A percentile compares a stretch with the other conserved stretches of the same genome.
Evolutionary conservation across 2,797 vertebrate species (phyloP).

Genomic region (Caiman crocodilus): DNA sequence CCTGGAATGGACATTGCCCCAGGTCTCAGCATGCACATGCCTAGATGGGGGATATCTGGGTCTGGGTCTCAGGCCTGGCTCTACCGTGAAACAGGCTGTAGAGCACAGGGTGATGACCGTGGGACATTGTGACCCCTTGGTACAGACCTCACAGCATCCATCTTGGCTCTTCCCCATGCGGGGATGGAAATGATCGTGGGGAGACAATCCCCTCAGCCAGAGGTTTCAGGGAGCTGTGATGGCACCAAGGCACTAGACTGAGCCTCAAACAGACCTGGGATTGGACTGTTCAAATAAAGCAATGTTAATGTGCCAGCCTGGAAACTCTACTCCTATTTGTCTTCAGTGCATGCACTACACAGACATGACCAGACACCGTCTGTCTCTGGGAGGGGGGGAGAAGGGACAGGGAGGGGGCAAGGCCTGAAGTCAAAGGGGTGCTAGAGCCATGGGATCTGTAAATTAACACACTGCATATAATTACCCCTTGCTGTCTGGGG

Average conservation of each 20-base stretch:
- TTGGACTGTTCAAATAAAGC: background rate
- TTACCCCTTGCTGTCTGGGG: background rate
- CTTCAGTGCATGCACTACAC: background rate
- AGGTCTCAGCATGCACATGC: background rate
- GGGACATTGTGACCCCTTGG: background rate
- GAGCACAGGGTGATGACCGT: background rate
- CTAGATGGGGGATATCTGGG: background rate
- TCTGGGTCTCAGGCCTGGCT: background rate
- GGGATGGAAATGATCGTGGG: background rate
- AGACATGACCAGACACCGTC: background rate
- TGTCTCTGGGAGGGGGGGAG: background rate
- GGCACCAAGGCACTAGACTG: background rate
- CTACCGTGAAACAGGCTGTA: background rate
- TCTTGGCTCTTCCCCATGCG: no score
- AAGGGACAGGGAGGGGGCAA: background rate
- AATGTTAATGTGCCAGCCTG: background rate
- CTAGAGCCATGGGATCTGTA: background rate
- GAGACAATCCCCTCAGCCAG: background rate
- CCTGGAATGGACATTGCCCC: background rate
- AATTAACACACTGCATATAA: background rate
- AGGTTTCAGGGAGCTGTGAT: background rate
- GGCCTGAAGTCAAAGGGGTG: background rate
- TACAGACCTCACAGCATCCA: background rate
- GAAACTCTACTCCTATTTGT: background rate
- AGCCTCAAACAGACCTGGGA: background rate